Base-by-base conservation (phyloP, 2,888 invertebrate genomes). In the Unio pictorum region DNA sequence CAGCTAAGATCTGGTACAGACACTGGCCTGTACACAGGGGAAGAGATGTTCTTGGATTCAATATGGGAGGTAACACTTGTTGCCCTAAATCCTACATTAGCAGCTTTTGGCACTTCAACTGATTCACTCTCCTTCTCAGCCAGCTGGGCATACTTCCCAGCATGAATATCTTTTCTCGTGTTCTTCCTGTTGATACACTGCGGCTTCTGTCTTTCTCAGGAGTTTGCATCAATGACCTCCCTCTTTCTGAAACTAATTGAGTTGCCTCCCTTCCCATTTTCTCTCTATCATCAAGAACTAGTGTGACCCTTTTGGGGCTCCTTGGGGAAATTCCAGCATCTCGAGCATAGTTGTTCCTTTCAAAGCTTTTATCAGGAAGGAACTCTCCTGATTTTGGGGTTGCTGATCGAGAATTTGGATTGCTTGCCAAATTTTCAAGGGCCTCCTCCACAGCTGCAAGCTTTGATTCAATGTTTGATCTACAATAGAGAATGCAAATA, bases 401-500 rank as follows among this genome's bases (percentile, higher is more conserved):
- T 18, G 76, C 68, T 55, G 84, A 81, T 65, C 80, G 67, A 30
- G 81, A 80, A 59, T 73, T 75, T 61, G 73, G 73, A 63, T 58
- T 71, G 45, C 69, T 74, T 20, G 80, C 78, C 59, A 76, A 60
- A 63, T 70, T 75, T 58, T 83, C 81, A 61, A 84, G 61, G 20
- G 81, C 79, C 30, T 81, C 79, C 56, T 84, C 81, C 23, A 81
- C 79, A 45, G 80, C 76, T 30, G 73, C 54, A 30, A 81, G 76
- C 56, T 78, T 75, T 54, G 74, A 68, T 61, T 79, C 76, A 45
- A 78, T 65, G 61, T 75, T 76, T 28, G 79, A 76, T 28, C 82
- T 82, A 75, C 34, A 75, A 75, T 8, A 60, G 1, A 45, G 45
- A 45, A 45, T 45, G 8, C 8, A 45, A 11, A 45, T 45, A 45